These are phyloP conservation scores for Pecten maximus DNA, from an alignment of 2,888 invertebrate species.

Conservation along the genomic window DNA sequence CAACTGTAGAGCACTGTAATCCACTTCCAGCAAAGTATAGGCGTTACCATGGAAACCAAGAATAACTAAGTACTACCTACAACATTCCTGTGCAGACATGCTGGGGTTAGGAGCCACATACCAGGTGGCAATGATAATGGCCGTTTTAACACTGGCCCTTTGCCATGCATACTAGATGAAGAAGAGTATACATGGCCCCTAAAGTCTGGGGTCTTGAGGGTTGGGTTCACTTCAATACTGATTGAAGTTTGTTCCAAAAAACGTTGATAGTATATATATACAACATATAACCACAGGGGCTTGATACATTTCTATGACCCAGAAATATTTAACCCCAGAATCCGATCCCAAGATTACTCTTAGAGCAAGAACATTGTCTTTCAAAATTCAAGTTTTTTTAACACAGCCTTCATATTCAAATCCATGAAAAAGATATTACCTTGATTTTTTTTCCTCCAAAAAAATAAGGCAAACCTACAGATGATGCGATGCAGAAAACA, in stretches of 20 bases:
- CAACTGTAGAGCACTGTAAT: conserved; percentile 16
- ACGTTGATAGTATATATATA: background rate
- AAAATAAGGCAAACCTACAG: too few relatives aligned
- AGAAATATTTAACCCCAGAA: too few relatives aligned
- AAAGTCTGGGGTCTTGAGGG: background rate
- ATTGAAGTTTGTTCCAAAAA: background rate
- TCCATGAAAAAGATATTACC: too few relatives aligned
- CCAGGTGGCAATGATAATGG: conserved; percentile 31
- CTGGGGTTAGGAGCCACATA: conserved; percentile 28
- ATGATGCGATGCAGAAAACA: too few relatives aligned
- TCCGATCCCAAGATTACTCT: too few relatives aligned
- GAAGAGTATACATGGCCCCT: conserved; percentile 1
- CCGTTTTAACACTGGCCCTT: conserved; percentile 29
- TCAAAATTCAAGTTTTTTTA: too few relatives aligned
- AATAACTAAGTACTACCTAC: conserved; percentile 7
- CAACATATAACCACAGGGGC: background rate
- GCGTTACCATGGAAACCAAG: background rate
- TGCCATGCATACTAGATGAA: conserved; percentile 8
- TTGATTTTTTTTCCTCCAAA: too few relatives aligned
- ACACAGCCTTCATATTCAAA: too few relatives aligned
- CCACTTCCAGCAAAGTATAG: conserved; percentile 18
- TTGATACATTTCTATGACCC: too few relatives aligned
- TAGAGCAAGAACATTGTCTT: too few relatives aligned
- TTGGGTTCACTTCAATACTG: background rate
- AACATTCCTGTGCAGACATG: conserved; percentile 20